Base-by-base conservation (phyloP, 2,888 invertebrate genomes). In the Synergus laeviventris region DNA sequence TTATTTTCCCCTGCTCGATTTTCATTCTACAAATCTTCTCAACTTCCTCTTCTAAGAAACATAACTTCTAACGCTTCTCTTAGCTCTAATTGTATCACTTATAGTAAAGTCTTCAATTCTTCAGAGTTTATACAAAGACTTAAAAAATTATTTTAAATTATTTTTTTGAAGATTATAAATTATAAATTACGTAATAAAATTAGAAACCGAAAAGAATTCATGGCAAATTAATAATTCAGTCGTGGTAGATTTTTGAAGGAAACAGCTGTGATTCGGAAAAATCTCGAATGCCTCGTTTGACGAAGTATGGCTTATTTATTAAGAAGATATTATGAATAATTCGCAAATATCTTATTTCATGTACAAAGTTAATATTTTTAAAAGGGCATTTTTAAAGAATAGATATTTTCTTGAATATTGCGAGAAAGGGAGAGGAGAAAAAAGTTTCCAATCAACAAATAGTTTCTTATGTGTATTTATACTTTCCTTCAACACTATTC, bases 191-290 rank as follows among this genome's bases (percentile, higher is more conserved):
- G 7, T 31, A 31, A 31, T 31, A 31, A 31, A 31, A 31, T 31
- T 31, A 45, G 42, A 16, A 5, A 12, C 16, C 14, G 18, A 9
- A 54, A 54, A 54, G 14, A 16, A 45, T 45, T 0, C 8, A 45
- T 45, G 45, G 45, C 16, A 45, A 45, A 16, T 16, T 5, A 8
- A n/a, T n/a, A 49, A 16, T 49, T 49, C n/a, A 45, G 45, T 16
- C 16, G 7, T 49, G 49, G 49, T n/a, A 49, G 70, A 70, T 24
- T 42, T 70, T 49, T 49, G 49, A 45, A 49, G 49, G 70, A 45
- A 70, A 70, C 70, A 70, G 70, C 70, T 70, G 49, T 36, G 31
- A 49, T 70, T 31, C 49, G 49, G 18, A n/a, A n/a, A n/a, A n/a
- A n/a, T n/a, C n/a, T n/a, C 24, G 21, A 59, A 11, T 70, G 45